Conservation (phyloP, 2,113 vertebrate species). For the Euleptes europaea region DNA sequence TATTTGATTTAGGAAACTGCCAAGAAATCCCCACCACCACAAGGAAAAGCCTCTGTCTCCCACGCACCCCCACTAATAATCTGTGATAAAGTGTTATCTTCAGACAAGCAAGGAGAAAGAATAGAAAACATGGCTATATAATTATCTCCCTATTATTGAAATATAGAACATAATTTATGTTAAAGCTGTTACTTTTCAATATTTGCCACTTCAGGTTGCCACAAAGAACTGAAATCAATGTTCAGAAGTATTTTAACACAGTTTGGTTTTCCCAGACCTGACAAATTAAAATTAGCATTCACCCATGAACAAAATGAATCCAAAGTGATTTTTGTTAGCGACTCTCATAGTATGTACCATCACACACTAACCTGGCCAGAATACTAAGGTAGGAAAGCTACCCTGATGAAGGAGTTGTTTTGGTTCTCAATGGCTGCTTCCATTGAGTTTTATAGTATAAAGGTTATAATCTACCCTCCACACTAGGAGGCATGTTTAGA, state of each 20-base stretch:
- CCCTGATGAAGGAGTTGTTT: not conserved
- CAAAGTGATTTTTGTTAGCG: not conserved
- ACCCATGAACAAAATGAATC: not conserved
- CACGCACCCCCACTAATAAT: not conserved
- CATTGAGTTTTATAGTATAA: not conserved
- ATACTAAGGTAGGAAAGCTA: not conserved
- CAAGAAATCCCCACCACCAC: not conserved
- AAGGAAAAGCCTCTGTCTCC: not conserved
- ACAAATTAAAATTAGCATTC: not conserved
- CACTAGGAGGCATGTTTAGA: not conserved
- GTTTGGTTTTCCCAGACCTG: not conserved
- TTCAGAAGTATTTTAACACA: not conserved
- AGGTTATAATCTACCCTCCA: not conserved
- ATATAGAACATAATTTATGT: not conserved
- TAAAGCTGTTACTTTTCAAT: not conserved
- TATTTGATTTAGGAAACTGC: conserved; percentile 11
- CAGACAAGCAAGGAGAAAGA: not conserved
- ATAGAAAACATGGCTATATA: not conserved
- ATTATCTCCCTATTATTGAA: not conserved
- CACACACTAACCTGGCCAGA: no score
- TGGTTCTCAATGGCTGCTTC: not conserved
- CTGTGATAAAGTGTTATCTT: not conserved
- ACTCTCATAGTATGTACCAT: not conserved
- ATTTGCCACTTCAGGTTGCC: not conserved
- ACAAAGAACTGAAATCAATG: not conserved